These are phyloP conservation scores for Ictalurus punctatus DNA, from an alignment of 2,113 vertebrate species.

Conservation along the genomic window DNA sequence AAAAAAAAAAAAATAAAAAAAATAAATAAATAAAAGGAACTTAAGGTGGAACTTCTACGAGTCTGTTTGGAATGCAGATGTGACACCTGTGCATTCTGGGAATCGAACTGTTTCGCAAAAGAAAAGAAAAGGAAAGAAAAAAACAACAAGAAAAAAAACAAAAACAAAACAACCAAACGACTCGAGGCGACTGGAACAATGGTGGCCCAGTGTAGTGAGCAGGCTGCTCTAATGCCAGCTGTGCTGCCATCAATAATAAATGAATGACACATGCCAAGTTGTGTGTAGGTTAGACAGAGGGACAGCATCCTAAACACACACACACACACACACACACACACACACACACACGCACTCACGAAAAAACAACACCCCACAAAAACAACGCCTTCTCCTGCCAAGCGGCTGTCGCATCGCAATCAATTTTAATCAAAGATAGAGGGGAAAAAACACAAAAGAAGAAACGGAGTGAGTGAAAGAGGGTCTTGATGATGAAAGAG, in stretches of 20 bases:
- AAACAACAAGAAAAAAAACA: background rate
- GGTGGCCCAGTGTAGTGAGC: conserved; percentile 28
- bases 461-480: conserved; percentile 49
- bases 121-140: background rate
- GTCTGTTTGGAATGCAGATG: conserved; percentile 51
- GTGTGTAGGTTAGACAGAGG: conserved; percentile 46
- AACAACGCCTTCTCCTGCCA: conserved; percentile 43
- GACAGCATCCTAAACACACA: conserved; percentile 38
- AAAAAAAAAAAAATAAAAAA: background rate
- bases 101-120: conserved; percentile 31
- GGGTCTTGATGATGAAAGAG: conserved; percentile 49
- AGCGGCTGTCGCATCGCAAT: conserved; percentile 50
- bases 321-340: conserved; percentile 34
- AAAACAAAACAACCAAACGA: background rate
- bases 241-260: conserved; percentile 50
- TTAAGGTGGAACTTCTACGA: conserved; percentile 1
- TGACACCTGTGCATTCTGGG: conserved; percentile 48
- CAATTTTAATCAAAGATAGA: conserved; percentile 52
- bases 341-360: conserved; percentile 31
- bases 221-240: conserved; percentile 43
- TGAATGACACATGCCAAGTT: conserved; percentile 62
- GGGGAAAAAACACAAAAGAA: conserved; percentile 43
- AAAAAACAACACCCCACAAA: conserved; percentile 39
- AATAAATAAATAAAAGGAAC: background rate
- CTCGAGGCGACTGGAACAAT: conserved; percentile 35